A percentile compares a stretch with the other conserved stretches of the same genome.
Conservation (phyloP, 2,888 invertebrate genomes). For the Flexamia atlantica region DNA sequence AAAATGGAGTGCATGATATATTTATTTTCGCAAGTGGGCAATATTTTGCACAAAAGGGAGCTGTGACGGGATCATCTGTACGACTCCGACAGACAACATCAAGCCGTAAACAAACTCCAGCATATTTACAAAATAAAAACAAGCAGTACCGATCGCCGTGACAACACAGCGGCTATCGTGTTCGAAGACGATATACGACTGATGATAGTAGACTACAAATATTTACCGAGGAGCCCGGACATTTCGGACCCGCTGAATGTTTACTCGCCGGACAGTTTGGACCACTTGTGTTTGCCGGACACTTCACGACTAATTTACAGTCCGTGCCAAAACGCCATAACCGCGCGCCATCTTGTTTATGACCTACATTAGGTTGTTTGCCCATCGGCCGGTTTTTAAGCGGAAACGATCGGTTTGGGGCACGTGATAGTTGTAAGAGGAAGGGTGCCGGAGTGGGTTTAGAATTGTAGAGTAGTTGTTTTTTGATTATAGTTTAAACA, state of each 20-base stretch:
- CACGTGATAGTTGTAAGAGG: background rate
- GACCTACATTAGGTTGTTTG: background rate
- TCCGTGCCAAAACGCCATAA: slow-evolving; percentile 33
- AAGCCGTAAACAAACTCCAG: no score
- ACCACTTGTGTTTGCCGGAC: background rate
- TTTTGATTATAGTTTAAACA: no score
- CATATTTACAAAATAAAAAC: no score
- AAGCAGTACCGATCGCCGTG: no score
- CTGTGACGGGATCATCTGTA: no score
- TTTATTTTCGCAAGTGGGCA: no score
- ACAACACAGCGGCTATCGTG: background rate
- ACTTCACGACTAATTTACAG: slow-evolving; percentile 21
- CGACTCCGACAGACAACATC: no score
- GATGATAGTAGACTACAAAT: slow-evolving; percentile 15
- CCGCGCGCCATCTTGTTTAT: background rate
- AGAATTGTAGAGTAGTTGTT: no score
- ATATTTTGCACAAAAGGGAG: no score
- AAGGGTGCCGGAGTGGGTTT: no score
- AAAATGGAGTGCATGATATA: no score
- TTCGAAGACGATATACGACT: background rate
- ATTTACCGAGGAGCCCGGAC: background rate
- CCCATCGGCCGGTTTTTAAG: background rate
- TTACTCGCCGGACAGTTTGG: background rate
- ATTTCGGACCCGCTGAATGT: background rate
- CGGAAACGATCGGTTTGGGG: background rate